phyloP scores from a whole-genome alignment of 2,888 invertebrate genomes.

The Agrilus mali region DNA sequence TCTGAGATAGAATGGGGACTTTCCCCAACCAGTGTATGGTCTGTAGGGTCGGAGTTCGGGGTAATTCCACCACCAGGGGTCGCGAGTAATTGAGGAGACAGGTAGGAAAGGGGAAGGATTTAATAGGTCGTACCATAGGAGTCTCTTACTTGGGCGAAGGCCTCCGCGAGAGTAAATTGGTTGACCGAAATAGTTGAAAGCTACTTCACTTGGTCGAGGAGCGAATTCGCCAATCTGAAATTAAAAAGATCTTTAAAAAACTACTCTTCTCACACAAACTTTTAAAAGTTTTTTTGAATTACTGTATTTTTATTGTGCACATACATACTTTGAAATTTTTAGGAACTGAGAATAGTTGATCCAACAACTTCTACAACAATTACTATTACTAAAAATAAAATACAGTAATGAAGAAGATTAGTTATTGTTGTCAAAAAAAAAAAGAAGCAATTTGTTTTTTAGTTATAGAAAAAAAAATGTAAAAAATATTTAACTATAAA shows the following conservation, averaged over 20 bases:
- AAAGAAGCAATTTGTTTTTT: too few relatives aligned
- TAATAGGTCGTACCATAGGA: conserved; percentile 48
- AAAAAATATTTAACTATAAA: too few relatives aligned
- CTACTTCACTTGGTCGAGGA: conserved; percentile 57
- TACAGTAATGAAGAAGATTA: too few relatives aligned
- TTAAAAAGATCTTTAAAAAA: background rate
- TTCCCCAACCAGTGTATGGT: conserved; percentile 50
- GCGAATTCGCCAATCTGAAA: conserved; percentile 47
- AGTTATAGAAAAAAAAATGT: too few relatives aligned
- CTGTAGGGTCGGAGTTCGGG: conserved; percentile 66
- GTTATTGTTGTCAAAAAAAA: too few relatives aligned
- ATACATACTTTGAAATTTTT: too few relatives aligned
- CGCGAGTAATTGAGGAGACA: conserved; percentile 67
- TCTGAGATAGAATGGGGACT: conserved; percentile 65
- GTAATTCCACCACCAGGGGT: conserved; percentile 84
- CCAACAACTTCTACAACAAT: too few relatives aligned
- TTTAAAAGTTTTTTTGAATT: too few relatives aligned
- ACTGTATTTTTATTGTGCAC: too few relatives aligned
- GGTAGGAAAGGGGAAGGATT: conserved; percentile 70
- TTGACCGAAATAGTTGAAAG: conserved; percentile 64
- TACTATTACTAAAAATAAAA: too few relatives aligned
- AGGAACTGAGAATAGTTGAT: too few relatives aligned
- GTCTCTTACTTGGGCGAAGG: conserved; percentile 38
- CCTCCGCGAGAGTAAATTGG: conserved; percentile 61
- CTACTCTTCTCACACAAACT: too few relatives aligned